A percentile compares a stretch with the other conserved stretches of the same genome.
phyloP scores from a whole-genome alignment of 2,797 vertebrate species.

The Chelonia mydas region DNA sequence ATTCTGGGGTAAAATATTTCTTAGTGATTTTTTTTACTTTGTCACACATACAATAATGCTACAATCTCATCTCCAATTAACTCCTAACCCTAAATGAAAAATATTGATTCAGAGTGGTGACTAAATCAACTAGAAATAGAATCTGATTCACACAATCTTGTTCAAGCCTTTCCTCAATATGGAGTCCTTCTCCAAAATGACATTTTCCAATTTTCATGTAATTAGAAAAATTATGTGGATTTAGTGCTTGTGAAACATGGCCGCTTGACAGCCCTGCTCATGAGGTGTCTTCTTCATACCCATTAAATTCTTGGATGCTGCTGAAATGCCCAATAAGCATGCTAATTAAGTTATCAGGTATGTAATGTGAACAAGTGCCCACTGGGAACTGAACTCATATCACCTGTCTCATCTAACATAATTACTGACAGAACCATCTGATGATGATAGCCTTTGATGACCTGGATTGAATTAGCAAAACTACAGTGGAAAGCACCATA shows the following conservation, averaged over 20 bases:
- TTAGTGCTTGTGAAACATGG: not conserved
- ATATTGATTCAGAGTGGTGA: not conserved
- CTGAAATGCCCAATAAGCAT: not conserved
- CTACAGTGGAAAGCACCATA: not conserved
- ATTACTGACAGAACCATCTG: not conserved
- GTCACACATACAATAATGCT: not conserved
- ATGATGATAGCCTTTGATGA: not conserved
- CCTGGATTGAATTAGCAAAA: not conserved
- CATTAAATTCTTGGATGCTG: not conserved
- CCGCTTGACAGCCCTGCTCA: not conserved
- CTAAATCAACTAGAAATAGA: not conserved
- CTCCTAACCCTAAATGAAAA: not conserved
- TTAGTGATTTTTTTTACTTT: not conserved
- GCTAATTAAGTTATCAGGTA: not conserved
- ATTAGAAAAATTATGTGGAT: not conserved
- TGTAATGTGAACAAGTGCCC: not conserved
- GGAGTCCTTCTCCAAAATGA: not conserved
- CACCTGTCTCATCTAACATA: not conserved
- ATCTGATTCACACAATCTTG: not conserved
- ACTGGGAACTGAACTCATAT: not conserved
- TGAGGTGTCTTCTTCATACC: not conserved
- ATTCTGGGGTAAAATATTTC: not conserved
- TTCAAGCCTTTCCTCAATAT: not conserved
- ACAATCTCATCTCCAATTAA: not conserved
- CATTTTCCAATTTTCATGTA: not conserved